A percentile compares a stretch with the other conserved stretches of the same genome.
Evolutionary conservation across 2,113 vertebrate species (phyloP).

Genomic region (Scytalopus superciliaris): DNA sequence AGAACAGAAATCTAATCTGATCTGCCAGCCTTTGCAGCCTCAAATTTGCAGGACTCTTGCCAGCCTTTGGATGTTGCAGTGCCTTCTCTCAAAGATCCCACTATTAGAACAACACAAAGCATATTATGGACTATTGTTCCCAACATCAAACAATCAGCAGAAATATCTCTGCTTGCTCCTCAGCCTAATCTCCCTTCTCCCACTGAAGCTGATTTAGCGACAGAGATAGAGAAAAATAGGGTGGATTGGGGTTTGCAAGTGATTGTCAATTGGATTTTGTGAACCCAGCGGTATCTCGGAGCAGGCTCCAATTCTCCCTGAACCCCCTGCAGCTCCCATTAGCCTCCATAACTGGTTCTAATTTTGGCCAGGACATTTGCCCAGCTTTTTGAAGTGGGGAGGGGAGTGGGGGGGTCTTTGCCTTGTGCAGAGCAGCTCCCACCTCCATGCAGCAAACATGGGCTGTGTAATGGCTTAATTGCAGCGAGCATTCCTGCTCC

Average conservation of each 20-base stretch:
- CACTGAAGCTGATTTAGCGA: neutral
- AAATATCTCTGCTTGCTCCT: neutral
- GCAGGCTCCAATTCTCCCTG: neutral
- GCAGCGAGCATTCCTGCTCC: neutral
- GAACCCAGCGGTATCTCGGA: neutral
- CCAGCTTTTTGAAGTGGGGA: neutral
- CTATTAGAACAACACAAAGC: neutral
- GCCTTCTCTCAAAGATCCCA: neutral
- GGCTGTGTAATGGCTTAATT: conserved; percentile 18
- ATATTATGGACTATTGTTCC: neutral
- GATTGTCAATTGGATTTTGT: neutral
- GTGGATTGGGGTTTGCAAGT: neutral
- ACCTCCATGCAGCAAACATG: neutral
- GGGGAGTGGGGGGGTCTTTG: neutral
- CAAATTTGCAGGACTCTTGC: neutral
- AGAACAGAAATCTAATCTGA: neutral
- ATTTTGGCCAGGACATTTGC: conserved; percentile 11
- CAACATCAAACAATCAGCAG: neutral
- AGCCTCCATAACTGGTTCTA: neutral
- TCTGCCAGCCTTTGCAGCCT: neutral
- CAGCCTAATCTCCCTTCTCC: neutral
- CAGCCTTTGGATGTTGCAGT: neutral
- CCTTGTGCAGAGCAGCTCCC: neutral
- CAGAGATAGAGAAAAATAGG: neutral
- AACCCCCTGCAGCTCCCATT: neutral